Evolutionary conservation across 2,113 vertebrate species (phyloP), one percentile per base, ranked within the genome.

Genomic region (Microtus ochrogaster): DNA sequence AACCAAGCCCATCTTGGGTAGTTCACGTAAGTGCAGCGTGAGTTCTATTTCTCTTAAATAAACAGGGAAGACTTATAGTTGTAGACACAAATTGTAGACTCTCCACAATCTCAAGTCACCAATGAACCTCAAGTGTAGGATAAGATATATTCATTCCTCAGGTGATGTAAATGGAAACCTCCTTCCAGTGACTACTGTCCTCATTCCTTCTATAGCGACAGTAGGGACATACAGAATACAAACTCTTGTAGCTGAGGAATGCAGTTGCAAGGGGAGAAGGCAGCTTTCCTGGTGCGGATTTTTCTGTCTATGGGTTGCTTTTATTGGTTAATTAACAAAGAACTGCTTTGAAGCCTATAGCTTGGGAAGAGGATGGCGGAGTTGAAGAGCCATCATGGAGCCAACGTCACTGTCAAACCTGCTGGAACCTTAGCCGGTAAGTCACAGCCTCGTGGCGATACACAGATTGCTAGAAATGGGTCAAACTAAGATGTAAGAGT

Each of bases 101-200:
- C 5, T 14, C 13, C 39, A 63, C 2, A 41, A 8, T 39, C 1
- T 76, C 36, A 73, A 44, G 14, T 24, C 58, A 92, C 4, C 12
- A 44, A 21, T 2, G 26, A 84, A 39, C 3, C n/a, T 11, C 16
- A 44, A 36, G 7, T 6, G 0, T n/a, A 16, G 21, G 26, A 17
- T 5, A 36, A 55, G 52, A 63, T 5, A 26, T 1, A 2, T 78
- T 74, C 2, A 2, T 78, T 74, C 2, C 33, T n/a, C 7, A 30
- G 39, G 16, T 24, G 63, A 58, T 33, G 9, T 9, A 8, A 66
- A 4, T 3, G 1, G 44, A 47, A 58, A 3, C 22, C 63, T 73
- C 28, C 30, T 61, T 2, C 10, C 30, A 44, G 5, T 1, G 12
- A 30, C 33, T 41, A 8, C 4, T 1, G 11, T 9, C 41, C 9